Base-by-base conservation (phyloP, 2,797 vertebrate species). In the Crenuchus spilurus region DNA sequence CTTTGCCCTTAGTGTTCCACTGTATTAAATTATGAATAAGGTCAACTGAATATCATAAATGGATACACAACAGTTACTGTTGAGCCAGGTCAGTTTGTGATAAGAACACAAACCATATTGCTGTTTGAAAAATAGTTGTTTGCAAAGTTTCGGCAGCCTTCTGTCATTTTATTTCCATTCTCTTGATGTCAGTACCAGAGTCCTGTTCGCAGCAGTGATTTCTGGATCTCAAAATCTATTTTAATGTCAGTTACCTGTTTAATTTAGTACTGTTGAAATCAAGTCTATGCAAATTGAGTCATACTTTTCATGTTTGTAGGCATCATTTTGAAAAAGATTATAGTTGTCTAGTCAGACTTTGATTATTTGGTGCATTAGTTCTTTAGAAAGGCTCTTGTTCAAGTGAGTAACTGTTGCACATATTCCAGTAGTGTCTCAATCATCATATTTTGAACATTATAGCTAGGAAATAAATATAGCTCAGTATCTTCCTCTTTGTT, bases 401-500 rank as follows among this genome's bases (percentile, higher is more conserved):
- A 65, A 70, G 31, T 71, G 31, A 30, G 33, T 44, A 28, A 44
- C 39, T 54, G 37, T 64, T 72, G 16, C 70, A 61, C 52, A 76
- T 39, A 22, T 71, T 71, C 35, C 58, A 49, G 33, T 46, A 72
- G 63, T 39, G 16, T 57, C 24, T 70, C 22, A 35, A 41, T 26
- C 11, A 41, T 67, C 39, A 30, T 61, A 67, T 73, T 62, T 55
- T 66, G 41, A 75, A 46, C 51, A 35, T 69, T 78, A 72, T 51
- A 41, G 54, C 64, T 67, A 42, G 54, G 39, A 48, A 48, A 65
- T 37, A 10, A 51, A 18, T 28, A 0, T n/a, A 44, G 48, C 39
- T 67, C 46, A 69, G 46, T 80, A 67, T 77, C 51, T 76, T 76
- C 52, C 1, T 69, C 57, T 77, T 72, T 10, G 52, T 64, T 78